Base-by-base conservation (phyloP, 2,113 vertebrate genomes). In the Nansenia antarctica region DNA sequence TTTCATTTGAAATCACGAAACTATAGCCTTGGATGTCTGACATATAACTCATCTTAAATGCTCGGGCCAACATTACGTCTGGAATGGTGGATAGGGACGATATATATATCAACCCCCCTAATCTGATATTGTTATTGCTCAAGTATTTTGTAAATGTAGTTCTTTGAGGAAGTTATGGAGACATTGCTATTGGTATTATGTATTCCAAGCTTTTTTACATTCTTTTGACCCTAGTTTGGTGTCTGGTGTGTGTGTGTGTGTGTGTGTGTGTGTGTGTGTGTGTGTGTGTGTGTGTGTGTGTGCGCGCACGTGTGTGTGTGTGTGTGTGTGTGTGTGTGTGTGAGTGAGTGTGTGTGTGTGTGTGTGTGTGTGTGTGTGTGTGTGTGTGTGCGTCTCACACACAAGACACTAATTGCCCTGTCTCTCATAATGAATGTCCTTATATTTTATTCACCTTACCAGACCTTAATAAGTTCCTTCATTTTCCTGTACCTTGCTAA, bases 131-230 rank as follows among this genome's bases (percentile, higher is more conserved):
- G 68, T 73, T 83, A 77, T 73, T n/a, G 52, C 82, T 88, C 76
- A 82, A 86, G 91, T 87, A 92, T 91, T 90, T 76, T 74, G 70
- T 73, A 85, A 83, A 90, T 88, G 89, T 77, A 81, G 78, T 88
- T 85, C n/a, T n/a, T n/a, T n/a, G n/a, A n/a, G n/a, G n/a, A n/a
- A n/a, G n/a, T n/a, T n/a, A n/a, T n/a, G n/a, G n/a, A n/a, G n/a
- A n/a, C n/a, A n/a, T n/a, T n/a, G 11, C 5, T 37, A 11, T 37
- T 70, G 76, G 65, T 82, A 72, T 76, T 77, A 69, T 49, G 71
- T 77, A 76, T 67, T 81, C 86, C 78, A 72, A 49, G 80, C 75
- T 83, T 69, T 73, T 84, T 83, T 73, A 70, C 68, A 72, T 79
- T 81, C 11, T 65, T 61, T 27, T 26, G 29, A 2, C 5, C 32